Percentiles rank a stretch among this genome's conserved stretches.
Conservation (phyloP, 2,888 invertebrate genomes). For the Bugula neritina region DNA sequence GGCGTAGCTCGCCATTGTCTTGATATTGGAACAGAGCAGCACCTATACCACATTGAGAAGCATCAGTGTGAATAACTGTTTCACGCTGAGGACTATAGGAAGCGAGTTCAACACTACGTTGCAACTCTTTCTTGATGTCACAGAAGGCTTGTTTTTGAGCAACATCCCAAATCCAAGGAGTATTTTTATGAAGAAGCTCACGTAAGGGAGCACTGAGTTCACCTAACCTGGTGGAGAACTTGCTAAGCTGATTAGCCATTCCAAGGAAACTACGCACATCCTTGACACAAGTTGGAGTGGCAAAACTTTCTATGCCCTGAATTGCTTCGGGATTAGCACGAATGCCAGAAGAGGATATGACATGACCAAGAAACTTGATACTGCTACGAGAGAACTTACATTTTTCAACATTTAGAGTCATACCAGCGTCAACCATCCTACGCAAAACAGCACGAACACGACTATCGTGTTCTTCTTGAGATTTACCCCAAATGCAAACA, state of each 20-base stretch:
- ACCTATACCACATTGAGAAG: not conserved
- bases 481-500: slow-evolving; percentile 38
- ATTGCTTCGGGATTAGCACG: slow-evolving; percentile 10
- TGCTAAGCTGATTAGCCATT: slow-evolving; percentile 27
- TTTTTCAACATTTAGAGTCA: slow-evolving; percentile 27
- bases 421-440: slow-evolving; percentile 3
- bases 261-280: slow-evolving; percentile 28
- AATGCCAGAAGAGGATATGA: slow-evolving; percentile 12
- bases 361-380: slow-evolving; percentile 26
- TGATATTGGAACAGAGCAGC: slow-evolving; percentile 3
- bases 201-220: slow-evolving; percentile 26
- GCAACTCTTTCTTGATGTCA: not conserved
- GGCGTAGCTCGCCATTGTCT: not conserved
- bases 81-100: not conserved
- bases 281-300: slow-evolving; percentile 22
- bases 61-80: not conserved
- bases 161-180: slow-evolving; percentile 19
- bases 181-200: slow-evolving; percentile 22
- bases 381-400: slow-evolving; percentile 9
- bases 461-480: slow-evolving; percentile 38
- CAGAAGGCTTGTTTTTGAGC: slow-evolving; percentile 18
- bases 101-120: not conserved
- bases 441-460: not conserved
- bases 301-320: slow-evolving; percentile 12
- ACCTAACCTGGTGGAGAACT: slow-evolving; percentile 17